These are phyloP conservation scores for Hippoglossus hippoglossus DNA, from an alignment of 2,797 vertebrate genomes.

Conservation along the genomic window DNA sequence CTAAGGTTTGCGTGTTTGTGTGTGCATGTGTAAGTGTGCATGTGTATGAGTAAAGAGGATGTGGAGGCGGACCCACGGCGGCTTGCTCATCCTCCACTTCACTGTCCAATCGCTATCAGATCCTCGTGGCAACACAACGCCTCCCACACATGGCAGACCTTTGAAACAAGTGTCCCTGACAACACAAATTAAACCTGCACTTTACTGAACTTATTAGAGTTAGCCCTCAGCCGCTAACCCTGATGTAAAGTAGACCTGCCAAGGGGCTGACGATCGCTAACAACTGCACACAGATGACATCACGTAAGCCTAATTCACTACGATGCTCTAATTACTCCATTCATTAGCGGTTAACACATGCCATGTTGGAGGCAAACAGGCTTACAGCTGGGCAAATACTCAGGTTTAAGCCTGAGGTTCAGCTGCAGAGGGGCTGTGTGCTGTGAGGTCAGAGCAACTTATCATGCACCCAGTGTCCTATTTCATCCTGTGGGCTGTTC, in stretches of 20 bases:
- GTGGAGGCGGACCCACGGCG: conserved; percentile 78
- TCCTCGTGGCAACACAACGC: conserved; percentile 62
- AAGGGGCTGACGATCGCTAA: conserved; percentile 48
- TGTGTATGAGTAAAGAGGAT: conserved; percentile 73
- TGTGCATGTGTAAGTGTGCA: conserved; percentile 15
- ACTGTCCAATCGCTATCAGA: conserved; percentile 62
- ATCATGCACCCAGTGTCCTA: conserved; percentile 6
- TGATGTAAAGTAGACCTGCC: conserved; percentile 15
- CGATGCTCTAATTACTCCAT: conserved; percentile 80
- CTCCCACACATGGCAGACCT: conserved; percentile 66
- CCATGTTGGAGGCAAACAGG: conserved; percentile 72
- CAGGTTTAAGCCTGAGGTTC: conserved; percentile 61
- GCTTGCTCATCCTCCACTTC: conserved; percentile 77
- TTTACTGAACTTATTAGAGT: conserved; percentile 28
- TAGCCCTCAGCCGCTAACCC: conserved; percentile 20
- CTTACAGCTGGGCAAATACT: conserved; percentile 84
- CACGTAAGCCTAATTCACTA: conserved; percentile 78
- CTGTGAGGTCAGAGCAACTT: conserved; percentile 28
- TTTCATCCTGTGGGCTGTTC: conserved; percentile 22
- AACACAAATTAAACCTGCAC: conserved; percentile 31
- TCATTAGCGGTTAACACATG: conserved; percentile 80
- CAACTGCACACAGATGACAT: conserved; percentile 71
- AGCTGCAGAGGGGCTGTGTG: conserved; percentile 51
- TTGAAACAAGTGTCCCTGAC: conserved; percentile 45
- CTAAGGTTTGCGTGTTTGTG: conserved; percentile 41